Evolutionary conservation across 2,888 invertebrate genomes (phyloP), one percentile per base, ranked within the genome.

Genomic region (Tetheella fluctuosa): DNA sequence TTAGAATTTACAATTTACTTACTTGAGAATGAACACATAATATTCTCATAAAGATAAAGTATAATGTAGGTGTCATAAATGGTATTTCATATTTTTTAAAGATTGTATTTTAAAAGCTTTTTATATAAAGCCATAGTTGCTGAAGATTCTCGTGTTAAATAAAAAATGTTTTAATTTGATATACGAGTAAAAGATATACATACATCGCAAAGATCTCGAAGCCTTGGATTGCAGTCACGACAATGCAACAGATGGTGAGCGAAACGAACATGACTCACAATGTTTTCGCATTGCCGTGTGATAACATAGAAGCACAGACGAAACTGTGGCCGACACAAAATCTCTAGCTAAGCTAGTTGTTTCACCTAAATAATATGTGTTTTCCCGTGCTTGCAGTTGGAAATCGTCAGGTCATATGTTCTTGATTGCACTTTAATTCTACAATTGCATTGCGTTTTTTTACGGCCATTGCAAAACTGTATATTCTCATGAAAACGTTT

Each of bases 231-330:
- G 61, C 15, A 72, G 74, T 80, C 75, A 78, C 80, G 81, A 82
- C 81, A 76, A 71, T 76, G 73, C 77, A 84, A 84, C 89, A 89
- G 84, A 88, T 89, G 89, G 88, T 73, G 74, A 73, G 67, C 70
- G 71, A 71, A 76, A 74, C 75, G 71, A 68, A 70, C 64, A 75
- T 89, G 89, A 88, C 75, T 84, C 87, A 87, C 64, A 52, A 62
- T 76, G 74, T 73, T 76, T 72, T 74, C 61, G 68, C 62, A 57
- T 59, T 57, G 66, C 64, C 60, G 61, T 68, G 70, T 69, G 68
- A 71, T 70, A 70, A 74, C 67, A 67, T 58, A 60, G 60, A 64
- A 48, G 69, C 60, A 64, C 68, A 60, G 63, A 61, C 66, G 30
- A 64, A 63, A 63, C 67, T 69, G 71, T 74, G 73, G 70, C 68